Percentiles rank a stretch among this genome's conserved stretches.
Evolutionary conservation across 2,797 vertebrate genomes (phyloP).

Genomic region (Sternotherus odoratus): DNA sequence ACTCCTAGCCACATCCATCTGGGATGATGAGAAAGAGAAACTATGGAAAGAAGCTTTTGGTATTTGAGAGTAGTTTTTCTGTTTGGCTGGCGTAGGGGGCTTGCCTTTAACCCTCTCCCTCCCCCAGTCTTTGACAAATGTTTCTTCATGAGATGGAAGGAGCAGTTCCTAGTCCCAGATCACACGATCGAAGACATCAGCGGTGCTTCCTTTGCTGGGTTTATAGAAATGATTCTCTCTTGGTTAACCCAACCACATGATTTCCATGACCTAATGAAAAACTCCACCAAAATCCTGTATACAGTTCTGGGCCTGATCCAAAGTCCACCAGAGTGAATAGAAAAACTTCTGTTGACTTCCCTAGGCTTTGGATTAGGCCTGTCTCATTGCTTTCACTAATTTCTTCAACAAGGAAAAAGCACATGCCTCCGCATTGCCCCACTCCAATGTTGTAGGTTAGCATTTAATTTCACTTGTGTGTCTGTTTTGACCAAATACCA

Average conservation of each 20-base stretch:
- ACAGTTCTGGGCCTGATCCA: not conserved
- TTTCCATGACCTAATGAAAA: not conserved
- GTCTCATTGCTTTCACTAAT: not conserved
- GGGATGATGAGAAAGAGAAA: not conserved
- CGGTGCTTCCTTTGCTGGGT: too few relatives aligned
- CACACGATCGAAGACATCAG: too few relatives aligned
- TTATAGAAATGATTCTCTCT: not conserved
- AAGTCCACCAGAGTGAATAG: not conserved
- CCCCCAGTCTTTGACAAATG: not conserved
- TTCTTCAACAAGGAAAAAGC: not conserved
- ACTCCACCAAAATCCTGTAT: not conserved
- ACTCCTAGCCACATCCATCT: not conserved
- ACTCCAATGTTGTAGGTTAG: not conserved
- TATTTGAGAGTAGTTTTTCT: not conserved
- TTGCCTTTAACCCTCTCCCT: not conserved
- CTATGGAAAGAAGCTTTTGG: not conserved
- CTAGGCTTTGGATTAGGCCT: not conserved
- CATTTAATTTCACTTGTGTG: conserved; percentile 12
- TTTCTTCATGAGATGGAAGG: too few relatives aligned
- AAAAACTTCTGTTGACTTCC: fast-evolving
- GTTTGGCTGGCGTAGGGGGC: fast-evolving
- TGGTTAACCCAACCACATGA: not conserved
- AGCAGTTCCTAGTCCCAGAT: too few relatives aligned
- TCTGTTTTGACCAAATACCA: conserved; percentile 16
- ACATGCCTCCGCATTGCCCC: not conserved